Evolutionary conservation across 2,113 vertebrate species (phyloP).

Genomic region (Rhinogobius similis): DNA sequence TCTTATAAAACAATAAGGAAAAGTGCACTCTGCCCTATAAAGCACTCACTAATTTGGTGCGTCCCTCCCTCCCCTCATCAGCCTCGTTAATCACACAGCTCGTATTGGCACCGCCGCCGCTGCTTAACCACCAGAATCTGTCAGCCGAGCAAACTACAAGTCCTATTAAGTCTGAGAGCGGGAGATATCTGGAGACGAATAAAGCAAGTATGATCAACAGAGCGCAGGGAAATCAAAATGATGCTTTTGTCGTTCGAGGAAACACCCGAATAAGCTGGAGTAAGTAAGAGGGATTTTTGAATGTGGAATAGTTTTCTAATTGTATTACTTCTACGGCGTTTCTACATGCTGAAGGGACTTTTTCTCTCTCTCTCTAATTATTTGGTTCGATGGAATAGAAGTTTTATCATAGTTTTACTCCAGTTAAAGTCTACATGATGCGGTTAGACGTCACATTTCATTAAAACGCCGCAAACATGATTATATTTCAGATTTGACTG

Average conservation of each 20-base stretch:
- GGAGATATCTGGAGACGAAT: neutral
- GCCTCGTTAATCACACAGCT: neutral
- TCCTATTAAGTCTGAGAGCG: neutral
- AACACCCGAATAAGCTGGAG: neutral
- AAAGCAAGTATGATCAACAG: neutral
- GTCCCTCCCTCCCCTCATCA: neutral
- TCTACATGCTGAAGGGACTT: too few species aligned
- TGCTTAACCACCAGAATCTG: conserved; percentile 16
- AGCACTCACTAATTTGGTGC: neutral
- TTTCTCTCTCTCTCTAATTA: too few species aligned
- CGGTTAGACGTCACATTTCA: too few species aligned
- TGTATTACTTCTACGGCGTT: too few species aligned
- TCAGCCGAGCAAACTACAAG: conserved; percentile 3
- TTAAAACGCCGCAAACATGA: too few species aligned
- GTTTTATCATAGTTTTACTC: too few species aligned
- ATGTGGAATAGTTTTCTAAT: too few species aligned
- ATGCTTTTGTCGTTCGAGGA: neutral
- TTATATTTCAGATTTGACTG: too few species aligned
- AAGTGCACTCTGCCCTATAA: neutral
- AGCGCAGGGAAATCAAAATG: too few species aligned
- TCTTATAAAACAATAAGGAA: neutral
- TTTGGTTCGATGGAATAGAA: too few species aligned
- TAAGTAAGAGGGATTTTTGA: neutral
- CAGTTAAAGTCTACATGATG: too few species aligned
- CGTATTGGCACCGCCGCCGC: neutral